Base-by-base conservation (phyloP, 2,888 invertebrate genomes). In the Rhingia campestris region DNA sequence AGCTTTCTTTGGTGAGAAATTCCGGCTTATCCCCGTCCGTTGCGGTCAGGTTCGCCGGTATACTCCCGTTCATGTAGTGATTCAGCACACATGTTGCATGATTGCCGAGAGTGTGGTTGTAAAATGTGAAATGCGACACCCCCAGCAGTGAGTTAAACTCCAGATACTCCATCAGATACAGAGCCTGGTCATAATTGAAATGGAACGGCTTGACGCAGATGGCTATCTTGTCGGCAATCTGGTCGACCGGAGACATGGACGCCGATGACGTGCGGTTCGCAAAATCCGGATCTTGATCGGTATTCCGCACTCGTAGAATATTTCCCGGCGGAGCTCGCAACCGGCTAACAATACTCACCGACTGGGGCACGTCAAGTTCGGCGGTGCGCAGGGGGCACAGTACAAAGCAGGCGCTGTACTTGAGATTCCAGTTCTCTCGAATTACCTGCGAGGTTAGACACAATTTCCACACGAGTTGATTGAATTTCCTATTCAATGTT, bases 141-240 rank as follows among this genome's bases (percentile, higher is more conserved):
- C 98, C 98, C 86, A 98, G 92, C 47, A 97, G 91, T 6, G 94
- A 93, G 91, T 98, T 96, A 87, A 98, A 92, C 91, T 98, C 98
- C 88, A 98, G 94, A 93, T 97, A 98, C 92, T 98, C 98, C 87
- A 97, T 92, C 86, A 98, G 92, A 93, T 96, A 96, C 73, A 96
- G 92, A 4, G 95, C 95, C 93, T 96, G 94, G 89, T 97, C 95
- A 91, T 97, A 98, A 87, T 95, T 94, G 90, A 96, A 97, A 91
- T 98, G 97, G 86, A 98, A 93, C 0, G 98, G 97, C 89, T 98
- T 98, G 43, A 98, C 96, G 91, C 98, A 98, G 35, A 97, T 94
- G 32, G 95, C 96, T 59, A 95, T 92, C 53, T 93, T 93, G 86
- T 94, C 93, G 22, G 91, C 90, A 80, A 91, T 90, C 64, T 90